These are phyloP conservation scores for Apamea crenata DNA, from an alignment of 2,888 invertebrate species.

Conservation along the genomic window DNA sequence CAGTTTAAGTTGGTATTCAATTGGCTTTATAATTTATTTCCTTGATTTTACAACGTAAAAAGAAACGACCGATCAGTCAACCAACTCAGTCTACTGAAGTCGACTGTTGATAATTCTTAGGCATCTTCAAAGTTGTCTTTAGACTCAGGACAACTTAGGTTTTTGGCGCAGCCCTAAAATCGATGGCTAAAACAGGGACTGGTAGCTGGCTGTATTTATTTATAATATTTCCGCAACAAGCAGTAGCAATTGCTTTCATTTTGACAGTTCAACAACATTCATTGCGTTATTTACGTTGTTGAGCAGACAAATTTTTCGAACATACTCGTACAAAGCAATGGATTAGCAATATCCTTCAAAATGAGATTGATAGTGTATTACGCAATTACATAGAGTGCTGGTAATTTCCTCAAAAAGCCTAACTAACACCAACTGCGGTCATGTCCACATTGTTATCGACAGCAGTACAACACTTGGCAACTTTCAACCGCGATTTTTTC, in stretches of 20 bases:
- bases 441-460: not conserved
- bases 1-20: not conserved
- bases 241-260: not conserved
- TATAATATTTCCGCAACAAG: not conserved
- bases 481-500: too few species aligned
- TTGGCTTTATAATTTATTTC: not conserved
- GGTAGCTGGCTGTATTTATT: not conserved
- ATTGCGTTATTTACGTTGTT: too few species aligned
- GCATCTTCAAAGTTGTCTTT: not conserved
- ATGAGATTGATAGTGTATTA: too few species aligned
- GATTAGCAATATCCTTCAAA: not conserved
- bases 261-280: not conserved
- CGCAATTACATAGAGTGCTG: too few species aligned
- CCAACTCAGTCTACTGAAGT: not conserved
- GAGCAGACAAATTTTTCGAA: not conserved
- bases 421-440: not conserved
- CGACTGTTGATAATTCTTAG: not conserved
- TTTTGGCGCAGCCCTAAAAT: not conserved
- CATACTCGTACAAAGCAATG: not conserved
- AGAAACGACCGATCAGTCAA: not conserved
- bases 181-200: too few species aligned
- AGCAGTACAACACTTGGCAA: too few species aligned
- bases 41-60: not conserved
- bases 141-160: not conserved
- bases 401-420: not conserved